These are phyloP conservation scores for Mormyrus iriodes DNA, from an alignment of 2,113 vertebrate species.

Conservation along the genomic window DNA sequence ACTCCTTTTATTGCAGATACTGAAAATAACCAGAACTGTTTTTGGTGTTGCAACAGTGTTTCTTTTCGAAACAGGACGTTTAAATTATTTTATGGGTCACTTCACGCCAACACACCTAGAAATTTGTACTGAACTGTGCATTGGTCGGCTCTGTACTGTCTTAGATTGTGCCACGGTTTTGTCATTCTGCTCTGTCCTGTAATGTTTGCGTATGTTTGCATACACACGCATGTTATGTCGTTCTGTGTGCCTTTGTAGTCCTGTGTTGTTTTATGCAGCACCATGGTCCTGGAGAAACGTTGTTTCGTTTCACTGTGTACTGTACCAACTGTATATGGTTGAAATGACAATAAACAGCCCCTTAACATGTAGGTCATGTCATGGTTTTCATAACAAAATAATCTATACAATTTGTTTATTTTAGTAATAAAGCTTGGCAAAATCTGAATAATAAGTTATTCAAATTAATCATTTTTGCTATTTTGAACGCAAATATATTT, in stretches of 20 bases:
- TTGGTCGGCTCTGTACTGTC: background rate
- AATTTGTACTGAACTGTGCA: background rate
- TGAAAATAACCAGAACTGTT: background rate
- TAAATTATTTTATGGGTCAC: background rate
- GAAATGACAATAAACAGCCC: background rate
- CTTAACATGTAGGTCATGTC: background rate
- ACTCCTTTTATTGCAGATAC: background rate
- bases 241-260: background rate
- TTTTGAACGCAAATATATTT: background rate
- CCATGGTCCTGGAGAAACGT: background rate
- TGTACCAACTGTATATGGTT: background rate
- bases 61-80: background rate
- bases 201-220: background rate
- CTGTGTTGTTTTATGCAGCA: background rate
- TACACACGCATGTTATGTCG: background rate
- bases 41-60: background rate
- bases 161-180: background rate
- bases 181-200: background rate
- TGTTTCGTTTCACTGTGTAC: background rate
- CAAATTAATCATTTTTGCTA: background rate
- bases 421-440: background rate
- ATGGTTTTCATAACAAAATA: background rate
- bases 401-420: background rate
- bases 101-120: background rate
- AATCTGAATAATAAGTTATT: background rate